Evolutionary conservation across 2,888 invertebrate species (phyloP).

Genomic region (Nasonovia ribisnigri): DNA sequence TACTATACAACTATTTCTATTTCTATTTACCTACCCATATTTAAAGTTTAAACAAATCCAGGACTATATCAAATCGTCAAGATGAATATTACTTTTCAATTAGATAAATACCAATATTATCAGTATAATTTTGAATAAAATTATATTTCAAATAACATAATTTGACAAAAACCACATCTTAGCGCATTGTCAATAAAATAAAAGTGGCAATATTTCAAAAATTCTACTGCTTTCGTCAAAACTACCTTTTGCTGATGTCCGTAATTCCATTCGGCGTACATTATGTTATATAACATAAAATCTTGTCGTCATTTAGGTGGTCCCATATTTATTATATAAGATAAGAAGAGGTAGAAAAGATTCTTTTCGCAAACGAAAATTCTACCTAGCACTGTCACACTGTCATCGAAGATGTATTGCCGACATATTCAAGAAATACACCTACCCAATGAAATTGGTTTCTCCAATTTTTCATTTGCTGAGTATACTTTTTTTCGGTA

Average conservation of each 20-base stretch:
- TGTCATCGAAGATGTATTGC: slow-evolving; percentile 41
- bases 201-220: background rate
- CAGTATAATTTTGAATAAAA: background rate
- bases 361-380: background rate
- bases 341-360: background rate
- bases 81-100: background rate
- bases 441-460: slow-evolving; percentile 10
- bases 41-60: too few species aligned
- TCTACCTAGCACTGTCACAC: background rate
- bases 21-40: background rate
- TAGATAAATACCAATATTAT: background rate
- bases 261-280: background rate
- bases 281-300: background rate
- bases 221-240: background rate
- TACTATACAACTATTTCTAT: too few species aligned
- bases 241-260: background rate
- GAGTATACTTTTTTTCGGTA: background rate
- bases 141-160: too few species aligned
- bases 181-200: background rate
- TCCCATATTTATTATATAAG: background rate
- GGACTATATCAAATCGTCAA: background rate
- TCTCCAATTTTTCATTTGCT: slow-evolving; percentile 47
- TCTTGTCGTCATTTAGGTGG: background rate
- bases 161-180: background rate
- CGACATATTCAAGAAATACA: background rate